These are phyloP conservation scores for Drosophila watanabei DNA, from an alignment of 1,140 invertebrate genomes.

Conservation along the genomic window DNA sequence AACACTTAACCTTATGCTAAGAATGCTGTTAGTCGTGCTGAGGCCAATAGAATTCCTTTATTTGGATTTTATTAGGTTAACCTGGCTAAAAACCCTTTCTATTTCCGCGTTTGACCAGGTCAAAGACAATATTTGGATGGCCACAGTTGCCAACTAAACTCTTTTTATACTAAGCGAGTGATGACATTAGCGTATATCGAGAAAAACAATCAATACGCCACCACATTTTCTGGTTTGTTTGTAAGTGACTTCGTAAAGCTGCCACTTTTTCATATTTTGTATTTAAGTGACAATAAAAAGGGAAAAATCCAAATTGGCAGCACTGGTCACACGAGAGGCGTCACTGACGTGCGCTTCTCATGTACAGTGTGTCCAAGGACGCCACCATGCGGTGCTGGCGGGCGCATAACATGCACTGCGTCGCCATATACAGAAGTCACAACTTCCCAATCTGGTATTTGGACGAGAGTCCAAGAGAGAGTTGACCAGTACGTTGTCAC, in stretches of 20 bases:
- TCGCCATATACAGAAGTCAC: conserved; percentile 92
- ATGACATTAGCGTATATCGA: too few relatives aligned
- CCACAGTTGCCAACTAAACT: conserved; percentile 1
- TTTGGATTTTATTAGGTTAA: conserved; percentile 14
- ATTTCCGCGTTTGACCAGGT: conserved; percentile 2
- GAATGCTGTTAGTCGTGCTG: conserved; percentile 4
- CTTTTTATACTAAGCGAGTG: too few relatives aligned
- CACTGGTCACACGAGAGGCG: conserved; percentile 86
- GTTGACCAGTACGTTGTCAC: conserved; percentile 92
- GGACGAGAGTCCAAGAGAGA: conserved; percentile 91
- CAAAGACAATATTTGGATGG: conserved; percentile 6
- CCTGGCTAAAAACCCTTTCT: conserved; percentile 7
- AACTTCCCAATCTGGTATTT: conserved; percentile 95
- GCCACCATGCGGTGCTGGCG: conserved; percentile 91
- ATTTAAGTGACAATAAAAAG: too few relatives aligned
- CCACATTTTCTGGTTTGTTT: too few relatives aligned
- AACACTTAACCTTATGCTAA: not conserved
- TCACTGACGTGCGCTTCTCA: conserved; percentile 90
- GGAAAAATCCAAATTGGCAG: too few relatives aligned
- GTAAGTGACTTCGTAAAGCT: too few relatives aligned
- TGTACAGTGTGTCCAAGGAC: conserved; percentile 93
- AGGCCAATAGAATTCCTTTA: not conserved
- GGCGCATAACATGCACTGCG: conserved; percentile 89
- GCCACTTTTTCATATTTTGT: too few relatives aligned
- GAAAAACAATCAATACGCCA: not conserved